These are phyloP conservation scores for Pollenia angustigena DNA, from an alignment of 2,888 invertebrate species.

Conservation along the genomic window DNA sequence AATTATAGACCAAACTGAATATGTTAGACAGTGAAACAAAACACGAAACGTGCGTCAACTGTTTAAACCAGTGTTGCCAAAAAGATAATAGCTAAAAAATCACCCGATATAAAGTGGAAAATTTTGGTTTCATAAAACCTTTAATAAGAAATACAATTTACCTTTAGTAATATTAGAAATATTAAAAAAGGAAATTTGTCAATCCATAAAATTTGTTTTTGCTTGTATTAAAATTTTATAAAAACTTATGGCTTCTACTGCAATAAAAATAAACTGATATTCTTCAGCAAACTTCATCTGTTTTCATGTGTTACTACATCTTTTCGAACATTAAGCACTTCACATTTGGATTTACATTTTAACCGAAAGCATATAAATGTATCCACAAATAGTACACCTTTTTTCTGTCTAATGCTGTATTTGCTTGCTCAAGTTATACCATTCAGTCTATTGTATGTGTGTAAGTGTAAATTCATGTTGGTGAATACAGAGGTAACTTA, in stretches of 20 bases:
- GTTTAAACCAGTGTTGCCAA: too few relatives aligned
- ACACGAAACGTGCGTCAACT: too few relatives aligned
- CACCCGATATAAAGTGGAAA: too few relatives aligned
- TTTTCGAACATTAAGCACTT: conserved; percentile 2
- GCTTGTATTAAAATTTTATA: too few relatives aligned
- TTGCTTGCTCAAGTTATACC: conserved; percentile 12
- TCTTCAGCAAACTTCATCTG: background rate
- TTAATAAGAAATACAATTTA: too few relatives aligned
- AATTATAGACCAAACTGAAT: too few relatives aligned
- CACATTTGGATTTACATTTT: conserved; percentile 26
- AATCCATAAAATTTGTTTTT: background rate
- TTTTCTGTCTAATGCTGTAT: conserved; percentile 5
- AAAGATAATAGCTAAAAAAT: too few relatives aligned
- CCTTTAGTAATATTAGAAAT: too few relatives aligned
- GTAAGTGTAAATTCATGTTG: conserved; percentile 4
- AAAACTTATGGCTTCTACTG: too few relatives aligned
- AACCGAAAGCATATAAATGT: background rate
- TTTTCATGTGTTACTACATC: background rate
- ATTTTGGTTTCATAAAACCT: too few relatives aligned
- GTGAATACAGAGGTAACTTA: conserved; percentile 53
- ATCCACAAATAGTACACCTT: conserved; percentile 3
- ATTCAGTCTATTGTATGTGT: background rate
- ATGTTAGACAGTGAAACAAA: too few relatives aligned
- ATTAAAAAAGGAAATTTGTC: too few relatives aligned
- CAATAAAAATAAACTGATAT: background rate